Percentiles rank a stretch among this genome's conserved stretches.
These are phyloP conservation scores for Parnassius smintheus DNA, from an alignment of 2,888 invertebrate species.

Conservation along the genomic window DNA sequence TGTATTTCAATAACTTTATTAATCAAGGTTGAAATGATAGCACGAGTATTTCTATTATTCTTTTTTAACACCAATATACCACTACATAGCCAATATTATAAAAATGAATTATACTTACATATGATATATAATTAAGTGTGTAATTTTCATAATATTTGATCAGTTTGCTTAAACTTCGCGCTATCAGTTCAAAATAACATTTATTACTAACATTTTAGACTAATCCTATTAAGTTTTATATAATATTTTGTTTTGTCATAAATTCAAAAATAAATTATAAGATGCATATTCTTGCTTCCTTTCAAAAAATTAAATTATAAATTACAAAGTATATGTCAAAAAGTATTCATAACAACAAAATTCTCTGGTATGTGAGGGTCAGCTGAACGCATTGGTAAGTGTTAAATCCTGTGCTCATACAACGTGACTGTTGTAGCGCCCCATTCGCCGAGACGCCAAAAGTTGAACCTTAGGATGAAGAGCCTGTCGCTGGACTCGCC, in stretches of 20 bases:
- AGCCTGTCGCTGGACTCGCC: constrained; percentile 98
- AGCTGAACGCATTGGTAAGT: constrained; percentile 30
- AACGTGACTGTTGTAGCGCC: constrained; percentile 87
- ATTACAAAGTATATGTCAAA: background rate
- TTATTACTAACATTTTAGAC: constrained; percentile 11
- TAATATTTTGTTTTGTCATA: background rate
- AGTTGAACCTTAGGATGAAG: constrained; percentile 98
- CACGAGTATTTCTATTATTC: background rate
- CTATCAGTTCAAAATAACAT: constrained; percentile 5
- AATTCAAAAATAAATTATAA: background rate
- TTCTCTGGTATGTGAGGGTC: too few species aligned
- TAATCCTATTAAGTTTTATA: constrained; percentile 11
- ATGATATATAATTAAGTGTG: background rate
- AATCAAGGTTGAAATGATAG: background rate
- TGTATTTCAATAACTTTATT: constrained; percentile 39
- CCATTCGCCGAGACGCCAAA: constrained; percentile 97
- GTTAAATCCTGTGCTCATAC: constrained; percentile 50
- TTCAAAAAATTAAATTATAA: background rate
- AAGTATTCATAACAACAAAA: background rate
- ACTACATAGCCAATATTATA: too few species aligned
- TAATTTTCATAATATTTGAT: background rate
- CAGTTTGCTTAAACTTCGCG: constrained; percentile 6
- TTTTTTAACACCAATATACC: background rate
- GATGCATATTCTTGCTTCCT: background rate
- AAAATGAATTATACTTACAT: background rate